Percentiles rank a stretch among this genome's conserved stretches.
Evolutionary conservation across 2,797 vertebrate genomes (phyloP).

Genomic region (Tachyglossus aculeatus): DNA sequence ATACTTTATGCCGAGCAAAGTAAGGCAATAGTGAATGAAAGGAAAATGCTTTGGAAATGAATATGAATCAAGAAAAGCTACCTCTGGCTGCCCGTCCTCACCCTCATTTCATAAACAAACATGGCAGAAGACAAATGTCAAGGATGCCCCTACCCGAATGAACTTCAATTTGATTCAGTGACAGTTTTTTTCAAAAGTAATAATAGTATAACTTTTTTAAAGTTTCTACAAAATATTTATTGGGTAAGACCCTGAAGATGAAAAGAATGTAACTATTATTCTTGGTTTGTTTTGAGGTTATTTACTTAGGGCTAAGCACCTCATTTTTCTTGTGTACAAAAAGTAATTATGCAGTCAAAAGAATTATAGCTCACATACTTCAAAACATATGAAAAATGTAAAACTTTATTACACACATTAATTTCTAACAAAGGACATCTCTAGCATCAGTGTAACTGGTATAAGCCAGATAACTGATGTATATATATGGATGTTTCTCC

Average conservation of each 20-base stretch:
- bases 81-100: constrained; percentile 13
- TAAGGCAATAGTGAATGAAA: neutral
- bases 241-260: constrained; percentile 66
- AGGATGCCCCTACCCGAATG: constrained; percentile 26
- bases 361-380: constrained; percentile 81
- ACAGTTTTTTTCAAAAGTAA: constrained; percentile 43
- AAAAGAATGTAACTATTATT: constrained; percentile 75
- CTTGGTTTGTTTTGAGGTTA: constrained; percentile 79
- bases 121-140: constrained; percentile 22
- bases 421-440: constrained; percentile 80
- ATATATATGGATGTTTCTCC: constrained; percentile 71
- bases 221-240: constrained; percentile 76
- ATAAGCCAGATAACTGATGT: constrained; percentile 77
- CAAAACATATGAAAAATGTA: constrained; percentile 85
- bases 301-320: constrained; percentile 80
- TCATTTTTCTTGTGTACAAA: constrained; percentile 82
- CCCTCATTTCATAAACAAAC: constrained; percentile 20
- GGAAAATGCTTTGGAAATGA: constrained; percentile 41
- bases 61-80: constrained; percentile 18
- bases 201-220: constrained; percentile 45
- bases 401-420: constrained; percentile 84
- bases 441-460: constrained; percentile 73
- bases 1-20: constrained; percentile 15
- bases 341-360: constrained; percentile 84
- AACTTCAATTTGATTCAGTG: constrained; percentile 42